These are phyloP conservation scores for Sogatella furcifera DNA, from an alignment of 1,140 invertebrate species.

Conservation along the genomic window DNA sequence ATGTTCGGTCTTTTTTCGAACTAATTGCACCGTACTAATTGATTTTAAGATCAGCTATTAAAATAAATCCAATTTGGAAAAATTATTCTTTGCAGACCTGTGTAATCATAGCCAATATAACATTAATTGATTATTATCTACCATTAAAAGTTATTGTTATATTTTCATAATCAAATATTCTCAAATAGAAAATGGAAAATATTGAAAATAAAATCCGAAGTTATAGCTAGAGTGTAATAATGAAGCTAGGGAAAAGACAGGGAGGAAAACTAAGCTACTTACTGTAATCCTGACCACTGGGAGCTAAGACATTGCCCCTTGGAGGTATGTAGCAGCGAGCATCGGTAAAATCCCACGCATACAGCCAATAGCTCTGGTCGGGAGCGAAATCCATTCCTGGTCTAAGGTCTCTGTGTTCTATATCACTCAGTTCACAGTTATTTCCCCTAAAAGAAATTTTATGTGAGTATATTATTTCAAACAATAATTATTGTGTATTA, in stretches of 20 bases:
- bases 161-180: too few species aligned
- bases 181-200: constrained; percentile 6
- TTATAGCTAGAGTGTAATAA: not conserved
- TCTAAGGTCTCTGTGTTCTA: constrained; percentile 53
- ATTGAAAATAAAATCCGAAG: too few species aligned
- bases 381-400: constrained; percentile 50
- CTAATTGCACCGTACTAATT: too few species aligned
- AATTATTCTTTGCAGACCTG: too few species aligned
- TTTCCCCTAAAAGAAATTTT: constrained; percentile 23
- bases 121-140: too few species aligned
- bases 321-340: constrained; percentile 29
- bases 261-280: not conserved
- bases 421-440: constrained; percentile 57
- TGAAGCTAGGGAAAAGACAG: not conserved
- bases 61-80: too few species aligned
- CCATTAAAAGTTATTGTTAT: too few species aligned
- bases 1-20: too few species aligned
- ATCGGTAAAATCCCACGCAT: constrained; percentile 47
- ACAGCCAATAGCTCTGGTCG: constrained; percentile 47
- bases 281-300: constrained; percentile 4
- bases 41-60: too few species aligned
- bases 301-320: constrained; percentile 11
- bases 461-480: too few species aligned
- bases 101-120: too few species aligned
- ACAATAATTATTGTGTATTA: too few species aligned